Evolutionary conservation across 2,113 vertebrate species (phyloP).

Genomic region (Neotragus pygmaeus): DNA sequence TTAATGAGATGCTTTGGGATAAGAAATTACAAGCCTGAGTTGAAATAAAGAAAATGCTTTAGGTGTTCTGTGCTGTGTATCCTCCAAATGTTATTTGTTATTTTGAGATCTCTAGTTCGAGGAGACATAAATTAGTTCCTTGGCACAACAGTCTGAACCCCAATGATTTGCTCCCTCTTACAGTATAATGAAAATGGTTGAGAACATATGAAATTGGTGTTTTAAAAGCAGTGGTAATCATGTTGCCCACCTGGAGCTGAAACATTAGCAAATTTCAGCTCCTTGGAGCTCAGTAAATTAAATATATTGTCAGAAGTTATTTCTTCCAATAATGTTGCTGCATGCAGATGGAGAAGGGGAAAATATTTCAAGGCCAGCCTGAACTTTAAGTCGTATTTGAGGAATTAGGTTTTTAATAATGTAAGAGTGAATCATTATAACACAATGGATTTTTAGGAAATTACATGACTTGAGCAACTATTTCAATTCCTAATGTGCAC

Average conservation of each 20-base stretch:
- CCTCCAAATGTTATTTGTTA: neutral
- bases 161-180: neutral
- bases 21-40: neutral
- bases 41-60: neutral
- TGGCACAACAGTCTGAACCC: neutral
- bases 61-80: neutral
- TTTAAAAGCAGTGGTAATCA: constrained; percentile 5
- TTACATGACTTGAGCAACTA: neutral
- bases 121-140: neutral
- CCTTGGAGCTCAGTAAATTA: neutral
- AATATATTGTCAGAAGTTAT: neutral
- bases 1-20: neutral
- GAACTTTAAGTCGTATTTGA: neutral
- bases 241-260: neutral
- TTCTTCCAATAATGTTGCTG: neutral
- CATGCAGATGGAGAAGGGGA: neutral
- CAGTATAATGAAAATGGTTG: neutral
- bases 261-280: neutral
- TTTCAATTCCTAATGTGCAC: neutral
- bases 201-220: neutral
- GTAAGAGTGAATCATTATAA: neutral
- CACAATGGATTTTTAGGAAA: neutral
- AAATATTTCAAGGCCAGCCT: neutral
- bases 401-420: constrained; percentile 11
- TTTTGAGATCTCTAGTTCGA: neutral